Percentiles rank a stretch among this genome's conserved stretches.
These are phyloP conservation scores for Aporophyla nigra DNA, from an alignment of 2,888 invertebrate species.

Conservation along the genomic window DNA sequence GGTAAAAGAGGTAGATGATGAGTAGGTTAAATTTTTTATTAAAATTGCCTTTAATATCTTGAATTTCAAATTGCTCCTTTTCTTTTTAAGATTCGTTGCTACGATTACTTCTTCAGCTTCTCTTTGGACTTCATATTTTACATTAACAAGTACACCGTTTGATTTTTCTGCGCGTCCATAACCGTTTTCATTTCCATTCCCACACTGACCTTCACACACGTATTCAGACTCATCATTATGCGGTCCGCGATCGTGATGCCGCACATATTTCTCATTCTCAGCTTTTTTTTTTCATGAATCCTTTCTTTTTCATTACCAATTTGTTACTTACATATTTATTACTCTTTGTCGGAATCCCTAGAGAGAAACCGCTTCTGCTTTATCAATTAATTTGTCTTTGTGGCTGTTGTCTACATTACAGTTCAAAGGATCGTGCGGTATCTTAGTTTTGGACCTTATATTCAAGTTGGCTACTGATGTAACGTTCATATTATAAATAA, in stretches of 20 bases:
- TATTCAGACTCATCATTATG: conserved; percentile 55
- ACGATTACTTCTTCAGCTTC: background rate
- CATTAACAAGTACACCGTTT: conserved; percentile 5
- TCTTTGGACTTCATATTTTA: background rate
- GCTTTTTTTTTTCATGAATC: conserved; percentile 49
- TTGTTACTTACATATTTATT: conserved; percentile 52
- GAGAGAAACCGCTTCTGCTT: background rate
- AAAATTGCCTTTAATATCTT: background rate
- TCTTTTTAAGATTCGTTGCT: background rate
- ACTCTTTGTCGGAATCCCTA: conserved; percentile 15
- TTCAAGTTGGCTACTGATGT: background rate
- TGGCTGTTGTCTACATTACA: background rate
- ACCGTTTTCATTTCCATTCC: conserved; percentile 28
- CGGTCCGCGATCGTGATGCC: conserved; percentile 59
- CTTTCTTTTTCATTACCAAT: conserved; percentile 59
- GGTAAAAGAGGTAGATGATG: background rate
- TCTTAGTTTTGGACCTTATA: background rate
- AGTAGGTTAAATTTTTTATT: background rate
- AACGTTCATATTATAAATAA: conserved; percentile 20
- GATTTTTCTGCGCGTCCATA: conserved; percentile 10
- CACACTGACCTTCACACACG: conserved; percentile 54
- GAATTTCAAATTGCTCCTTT: background rate
- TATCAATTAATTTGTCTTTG: conserved; percentile 5
- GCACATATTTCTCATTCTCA: conserved; percentile 54
- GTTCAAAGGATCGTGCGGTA: background rate